Conservation (phyloP, 2,797 vertebrate genomes). For the Gymnocypris eckloni region DNA sequence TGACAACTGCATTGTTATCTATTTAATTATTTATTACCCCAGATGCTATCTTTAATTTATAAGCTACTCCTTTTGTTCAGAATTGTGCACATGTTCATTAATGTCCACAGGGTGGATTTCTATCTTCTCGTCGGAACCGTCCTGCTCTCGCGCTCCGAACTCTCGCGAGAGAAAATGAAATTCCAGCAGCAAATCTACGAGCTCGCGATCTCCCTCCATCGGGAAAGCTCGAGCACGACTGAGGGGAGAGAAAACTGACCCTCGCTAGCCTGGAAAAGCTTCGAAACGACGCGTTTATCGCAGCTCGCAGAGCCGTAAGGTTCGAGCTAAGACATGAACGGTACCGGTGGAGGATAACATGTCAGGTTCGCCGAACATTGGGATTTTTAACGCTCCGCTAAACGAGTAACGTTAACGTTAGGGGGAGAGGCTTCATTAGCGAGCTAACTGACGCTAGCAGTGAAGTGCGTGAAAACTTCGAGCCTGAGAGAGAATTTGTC, state of each 20-base stretch:
- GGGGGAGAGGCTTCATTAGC: constrained; percentile 66
- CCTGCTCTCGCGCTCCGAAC: constrained; percentile 29
- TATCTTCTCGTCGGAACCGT: background rate
- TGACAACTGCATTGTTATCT: background rate
- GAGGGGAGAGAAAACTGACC: constrained; percentile 75
- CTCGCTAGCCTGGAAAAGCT: constrained; percentile 73
- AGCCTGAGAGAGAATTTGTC: constrained; percentile 62
- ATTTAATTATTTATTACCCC: background rate
- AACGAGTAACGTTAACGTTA: constrained; percentile 36
- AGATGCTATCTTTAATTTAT: background rate
- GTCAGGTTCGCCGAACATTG: constrained; percentile 34
- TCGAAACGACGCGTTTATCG: background rate
- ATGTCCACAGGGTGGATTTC: constrained; percentile 19
- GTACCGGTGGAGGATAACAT: constrained; percentile 44
- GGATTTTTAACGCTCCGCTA: constrained; percentile 56
- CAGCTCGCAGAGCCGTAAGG: background rate
- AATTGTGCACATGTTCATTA: background rate
- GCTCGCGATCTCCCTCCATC: constrained; percentile 67
- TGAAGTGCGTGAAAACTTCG: constrained; percentile 66
- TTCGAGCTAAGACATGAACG: constrained; percentile 32
- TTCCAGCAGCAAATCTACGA: constrained; percentile 67
- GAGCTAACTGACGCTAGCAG: constrained; percentile 65
- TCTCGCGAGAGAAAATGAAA: constrained; percentile 74
- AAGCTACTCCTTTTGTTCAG: background rate
- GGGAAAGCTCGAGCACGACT: constrained; percentile 66